Base-by-base conservation (phyloP, 2,797 vertebrate genomes). In the Ispidina lecontei region DNA sequence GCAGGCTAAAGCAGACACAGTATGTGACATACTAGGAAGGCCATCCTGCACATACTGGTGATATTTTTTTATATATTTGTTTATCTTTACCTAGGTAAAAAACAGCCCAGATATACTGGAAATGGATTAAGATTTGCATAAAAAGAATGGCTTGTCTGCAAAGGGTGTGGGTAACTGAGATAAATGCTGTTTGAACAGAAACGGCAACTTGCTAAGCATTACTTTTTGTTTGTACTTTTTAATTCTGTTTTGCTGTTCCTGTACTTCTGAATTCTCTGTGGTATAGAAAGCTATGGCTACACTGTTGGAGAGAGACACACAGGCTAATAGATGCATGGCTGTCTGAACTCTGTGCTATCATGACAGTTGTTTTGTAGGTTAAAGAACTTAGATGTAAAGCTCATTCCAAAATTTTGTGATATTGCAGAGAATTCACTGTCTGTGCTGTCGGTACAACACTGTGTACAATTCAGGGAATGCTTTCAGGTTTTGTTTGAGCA, bases 91-190 rank as follows among this genome's bases (percentile, higher is more conserved):
- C 39, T 64, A 6, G 22, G 35, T 43, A 58, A 82, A 31, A 14
- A 79, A 63, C 28, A 63, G 21, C 20, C 41, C 37, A 49, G 18
- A 63, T 70, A 60, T 23, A 37, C 31, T 74, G 43, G 17, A 35
- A 84, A 85, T 51, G 37, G 64, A 68, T 82, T 70, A 85, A 86
- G 3, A n/a, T 18, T 59, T 55, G 23, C 52, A 75, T 75, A 64
- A 93, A 52, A 84, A 69, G 56, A 64, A 47, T 3, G 90, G 20
- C 22, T 70, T 94, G 26, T 90, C 90, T 91, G 71, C 60, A 89
- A 80, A 91, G 58, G 59, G 56, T 84, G 60, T 56, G 47, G 21
- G 33, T 52, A 70, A 46, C n/a, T 44, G 41, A 79, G 35, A 79
- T 46, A 91, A 78, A 69, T 3, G 2, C 11, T 71, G 22, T 79